Evolutionary conservation across 2,113 vertebrate genomes (phyloP).

Genomic region (Thomomys bottae): DNA sequence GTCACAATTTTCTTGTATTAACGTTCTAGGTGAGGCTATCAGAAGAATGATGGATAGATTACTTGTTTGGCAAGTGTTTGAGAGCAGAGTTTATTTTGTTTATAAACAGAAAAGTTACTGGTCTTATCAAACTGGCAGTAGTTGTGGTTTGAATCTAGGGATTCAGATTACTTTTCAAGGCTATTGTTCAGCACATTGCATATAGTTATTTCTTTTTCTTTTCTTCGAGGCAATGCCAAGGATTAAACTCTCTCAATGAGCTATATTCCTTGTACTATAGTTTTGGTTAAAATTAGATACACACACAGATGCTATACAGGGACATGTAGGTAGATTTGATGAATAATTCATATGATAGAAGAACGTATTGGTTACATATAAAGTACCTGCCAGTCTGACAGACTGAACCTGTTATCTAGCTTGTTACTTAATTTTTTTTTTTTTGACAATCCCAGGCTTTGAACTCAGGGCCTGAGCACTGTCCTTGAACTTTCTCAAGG

Average conservation of each 20-base stretch:
- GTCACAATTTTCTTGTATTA: not conserved
- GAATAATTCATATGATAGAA: not conserved
- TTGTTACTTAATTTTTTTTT: no score
- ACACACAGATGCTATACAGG: not conserved
- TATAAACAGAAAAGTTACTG: not conserved
- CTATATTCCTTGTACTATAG: no score
- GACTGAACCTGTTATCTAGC: no score
- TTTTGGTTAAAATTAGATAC: not conserved
- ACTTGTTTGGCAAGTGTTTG: not conserved
- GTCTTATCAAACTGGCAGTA: not conserved
- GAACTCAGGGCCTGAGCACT: no score
- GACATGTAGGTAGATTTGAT: not conserved
- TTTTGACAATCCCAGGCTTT: no score
- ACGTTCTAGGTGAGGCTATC: not conserved
- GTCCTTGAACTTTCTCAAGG: no score
- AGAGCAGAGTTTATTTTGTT: not conserved
- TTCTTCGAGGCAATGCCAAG: not conserved
- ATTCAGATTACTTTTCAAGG: not conserved
- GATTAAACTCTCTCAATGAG: not conserved
- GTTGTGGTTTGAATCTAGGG: slow-evolving; percentile 23
- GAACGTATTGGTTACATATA: not conserved
- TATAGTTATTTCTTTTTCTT: not conserved
- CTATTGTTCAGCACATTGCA: not conserved
- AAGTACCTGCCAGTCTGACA: rapidly evolving
- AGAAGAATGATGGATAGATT: not conserved